phyloP scores from a whole-genome alignment of 2,797 vertebrate genomes.

The Falco novaeseelandiae region DNA sequence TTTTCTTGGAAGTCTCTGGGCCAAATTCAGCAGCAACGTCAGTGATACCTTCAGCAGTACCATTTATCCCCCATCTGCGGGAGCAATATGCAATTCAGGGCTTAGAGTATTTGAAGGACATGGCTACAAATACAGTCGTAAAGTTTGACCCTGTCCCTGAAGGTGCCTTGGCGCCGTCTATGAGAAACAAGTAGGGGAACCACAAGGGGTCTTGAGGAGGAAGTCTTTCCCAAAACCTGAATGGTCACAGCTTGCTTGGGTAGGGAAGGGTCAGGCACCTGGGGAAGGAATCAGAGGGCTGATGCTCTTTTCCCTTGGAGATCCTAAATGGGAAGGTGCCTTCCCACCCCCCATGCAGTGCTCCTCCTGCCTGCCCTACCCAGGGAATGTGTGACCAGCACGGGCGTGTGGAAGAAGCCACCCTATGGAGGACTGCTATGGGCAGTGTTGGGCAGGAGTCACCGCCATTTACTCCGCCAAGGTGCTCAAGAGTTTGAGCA shows the following conservation, averaged over 20 bases:
- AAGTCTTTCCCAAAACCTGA: neutral
- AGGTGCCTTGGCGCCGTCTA: neutral
- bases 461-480: neutral
- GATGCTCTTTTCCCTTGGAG: neutral
- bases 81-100: neutral
- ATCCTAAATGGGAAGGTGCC: neutral
- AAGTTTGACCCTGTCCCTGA: neutral
- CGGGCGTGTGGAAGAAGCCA: neutral
- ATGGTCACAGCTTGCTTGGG: neutral
- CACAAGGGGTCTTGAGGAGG: neutral
- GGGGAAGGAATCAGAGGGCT: neutral
- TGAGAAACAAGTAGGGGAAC: neutral
- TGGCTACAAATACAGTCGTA: neutral
- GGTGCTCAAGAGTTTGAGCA: neutral
- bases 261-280: neutral
- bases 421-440: neutral
- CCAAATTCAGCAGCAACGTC: neutral
- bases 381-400: neutral
- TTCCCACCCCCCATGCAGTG: neutral
- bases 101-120: neutral
- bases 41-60: neutral
- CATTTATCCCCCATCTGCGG: neutral
- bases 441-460: neutral
- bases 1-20: constrained; percentile 50
- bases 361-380: neutral